Evolutionary conservation across 2,888 invertebrate species (phyloP), one percentile per base, ranked within the genome.

Genomic region (Ornithoptera priamus): DNA sequence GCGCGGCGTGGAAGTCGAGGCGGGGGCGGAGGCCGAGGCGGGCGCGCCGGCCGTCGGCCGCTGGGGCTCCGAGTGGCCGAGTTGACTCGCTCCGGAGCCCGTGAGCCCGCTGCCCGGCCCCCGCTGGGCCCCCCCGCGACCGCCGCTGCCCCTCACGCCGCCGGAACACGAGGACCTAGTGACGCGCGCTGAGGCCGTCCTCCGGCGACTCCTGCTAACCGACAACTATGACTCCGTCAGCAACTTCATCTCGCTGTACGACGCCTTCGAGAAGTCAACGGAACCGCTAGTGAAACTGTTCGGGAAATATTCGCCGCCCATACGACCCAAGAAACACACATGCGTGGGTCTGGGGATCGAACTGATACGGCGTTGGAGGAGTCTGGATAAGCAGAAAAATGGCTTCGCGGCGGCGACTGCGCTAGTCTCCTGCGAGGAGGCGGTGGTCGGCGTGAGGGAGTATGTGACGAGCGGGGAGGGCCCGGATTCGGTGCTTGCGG

Each of bases 41-140:
- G 83, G 83, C 74, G 83, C 95, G 92, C 97, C 97, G 93, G 94
- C 95, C 86, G 97, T 97, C 87, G 97, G 97, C 86, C 96, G 97
- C 80, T 97, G 97, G 97, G 97, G 97, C 90, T 95, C 96, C 93
- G 97, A 97, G 93, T 98, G 97, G 98, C 98, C 98, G 94, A 97
- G 97, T 97, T 98, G 98, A 98, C 97, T 98, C 97, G 96, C 95
- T 94, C 92, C 93, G 92, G 80, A 77, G 76, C 82, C 83, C 77
- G 81, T 78, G 79, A 74, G 76, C 78, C 75, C 79, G 81, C 80
- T 77, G 81, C 77, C 80, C 77, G 81, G 85, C 81, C 76, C 80
- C 78, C 76, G 87, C 95, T 88, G 86, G 87, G 85, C 81, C 80
- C 80, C 81, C 72, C 81, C 84, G 73, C 81, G 81, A 67, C 75